A percentile compares a stretch with the other conserved stretches of the same genome.
Evolutionary conservation across 2,888 invertebrate genomes (phyloP).

Genomic region (Epirrita christyi): DNA sequence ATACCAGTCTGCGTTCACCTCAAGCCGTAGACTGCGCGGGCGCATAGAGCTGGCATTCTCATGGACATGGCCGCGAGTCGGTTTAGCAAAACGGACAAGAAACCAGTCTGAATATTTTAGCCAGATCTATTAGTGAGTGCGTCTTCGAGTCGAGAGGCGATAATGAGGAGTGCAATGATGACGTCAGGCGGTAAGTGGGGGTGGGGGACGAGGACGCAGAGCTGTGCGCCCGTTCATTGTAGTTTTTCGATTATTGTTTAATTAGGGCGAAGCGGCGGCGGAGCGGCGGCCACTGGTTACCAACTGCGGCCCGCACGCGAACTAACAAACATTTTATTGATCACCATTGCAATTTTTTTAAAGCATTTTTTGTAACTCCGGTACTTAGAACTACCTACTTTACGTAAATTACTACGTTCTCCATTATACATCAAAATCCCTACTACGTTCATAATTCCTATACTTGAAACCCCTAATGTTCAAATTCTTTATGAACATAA

Average conservation of each 20-base stretch:
- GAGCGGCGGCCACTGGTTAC: conserved; percentile 76
- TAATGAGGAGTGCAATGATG: conserved; percentile 82
- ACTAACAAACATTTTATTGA: neutral
- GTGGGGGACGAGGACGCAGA: conserved; percentile 67
- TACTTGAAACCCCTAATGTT: too few relatives aligned
- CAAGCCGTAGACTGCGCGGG: conserved; percentile 48
- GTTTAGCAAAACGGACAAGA: conserved; percentile 56
- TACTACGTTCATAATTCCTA: too few relatives aligned
- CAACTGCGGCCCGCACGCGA: conserved; percentile 64
- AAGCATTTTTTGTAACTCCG: too few relatives aligned
- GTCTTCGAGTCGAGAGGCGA: conserved; percentile 76
- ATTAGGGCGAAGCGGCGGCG: conserved; percentile 85
- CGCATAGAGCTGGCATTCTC: conserved; percentile 51
- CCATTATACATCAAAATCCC: too few relatives aligned
- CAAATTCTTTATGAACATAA: too few relatives aligned
- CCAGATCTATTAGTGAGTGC: conserved; percentile 67
- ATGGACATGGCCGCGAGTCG: conserved; percentile 51
- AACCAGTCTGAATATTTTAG: conserved; percentile 63
- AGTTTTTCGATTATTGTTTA: conserved; percentile 85
- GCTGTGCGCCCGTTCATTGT: conserved; percentile 84
- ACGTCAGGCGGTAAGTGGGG: conserved; percentile 64
- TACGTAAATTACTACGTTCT: too few relatives aligned
- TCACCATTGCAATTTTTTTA: too few relatives aligned
- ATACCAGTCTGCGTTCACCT: conserved; percentile 33
- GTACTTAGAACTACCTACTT: too few relatives aligned